Evolutionary conservation across 1,140 invertebrate species (phyloP).

Genomic region (Pollicipes pollicipes): DNA sequence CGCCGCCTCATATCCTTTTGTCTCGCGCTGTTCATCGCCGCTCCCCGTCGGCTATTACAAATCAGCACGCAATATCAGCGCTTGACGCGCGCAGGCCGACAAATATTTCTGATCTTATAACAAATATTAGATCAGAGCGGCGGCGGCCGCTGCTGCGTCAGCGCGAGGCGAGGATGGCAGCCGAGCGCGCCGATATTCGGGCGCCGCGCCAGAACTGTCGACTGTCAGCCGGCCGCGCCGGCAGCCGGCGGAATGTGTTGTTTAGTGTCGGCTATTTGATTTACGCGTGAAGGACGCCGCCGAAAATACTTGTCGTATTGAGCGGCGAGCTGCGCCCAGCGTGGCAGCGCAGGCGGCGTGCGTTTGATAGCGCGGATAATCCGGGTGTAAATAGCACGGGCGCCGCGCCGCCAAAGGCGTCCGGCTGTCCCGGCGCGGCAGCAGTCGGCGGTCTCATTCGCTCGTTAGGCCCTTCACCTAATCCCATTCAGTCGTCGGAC

Average conservation of each 20-base stretch:
- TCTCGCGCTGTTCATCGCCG: neutral
- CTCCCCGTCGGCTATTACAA: neutral
- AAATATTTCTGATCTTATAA: constrained; percentile 2
- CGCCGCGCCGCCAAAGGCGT: too few species aligned
- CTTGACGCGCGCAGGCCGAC: neutral
- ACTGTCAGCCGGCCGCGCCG: neutral
- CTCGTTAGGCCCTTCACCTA: neutral
- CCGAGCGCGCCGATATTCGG: neutral
- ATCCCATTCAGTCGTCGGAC: neutral
- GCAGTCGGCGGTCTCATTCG: neutral
- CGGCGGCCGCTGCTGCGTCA: neutral
- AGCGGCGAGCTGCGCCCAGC: neutral
- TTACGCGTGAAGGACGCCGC: neutral
- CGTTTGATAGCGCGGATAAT: neutral
- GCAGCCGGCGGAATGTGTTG: neutral
- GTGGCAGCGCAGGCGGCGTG: neutral
- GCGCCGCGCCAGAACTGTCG: neutral
- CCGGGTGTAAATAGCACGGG: neutral
- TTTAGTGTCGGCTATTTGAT: neutral
- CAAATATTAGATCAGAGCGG: constrained; percentile 1
- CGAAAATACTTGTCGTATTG: neutral
- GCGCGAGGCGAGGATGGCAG: too few species aligned
- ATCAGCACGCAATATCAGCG: neutral
- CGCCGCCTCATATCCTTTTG: neutral
- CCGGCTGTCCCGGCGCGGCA: too few species aligned